Evolutionary conservation across 1,140 invertebrate genomes (phyloP).

Genomic region (Grapholita molesta): DNA sequence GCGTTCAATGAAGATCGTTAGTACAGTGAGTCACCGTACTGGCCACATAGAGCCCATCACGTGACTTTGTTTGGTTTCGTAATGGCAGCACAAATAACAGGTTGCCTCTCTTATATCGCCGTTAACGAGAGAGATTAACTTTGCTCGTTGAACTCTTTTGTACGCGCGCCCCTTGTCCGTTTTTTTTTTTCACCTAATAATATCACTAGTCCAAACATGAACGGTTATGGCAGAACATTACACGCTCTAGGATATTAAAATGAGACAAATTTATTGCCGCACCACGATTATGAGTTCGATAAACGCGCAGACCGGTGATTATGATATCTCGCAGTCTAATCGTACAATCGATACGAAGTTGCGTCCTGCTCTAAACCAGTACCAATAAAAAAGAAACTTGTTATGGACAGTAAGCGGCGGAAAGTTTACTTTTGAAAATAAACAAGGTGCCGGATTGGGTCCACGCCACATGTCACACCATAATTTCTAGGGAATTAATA

Average conservation of each 20-base stretch:
- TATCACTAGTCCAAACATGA: conserved; percentile 52
- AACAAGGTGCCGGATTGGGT: conserved; percentile 60
- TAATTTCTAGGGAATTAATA: neutral
- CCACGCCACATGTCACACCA: neutral
- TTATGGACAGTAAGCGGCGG: conserved; percentile 51
- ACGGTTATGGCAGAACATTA: conserved; percentile 56
- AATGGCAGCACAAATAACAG: conserved; percentile 52
- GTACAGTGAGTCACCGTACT: conserved; percentile 49
- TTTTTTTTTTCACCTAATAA: conserved; percentile 44
- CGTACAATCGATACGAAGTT: conserved; percentile 67
- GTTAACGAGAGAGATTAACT: conserved; percentile 45
- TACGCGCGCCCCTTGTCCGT: conserved; percentile 37
- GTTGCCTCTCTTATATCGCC: conserved; percentile 37
- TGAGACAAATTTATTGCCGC: conserved; percentile 75
- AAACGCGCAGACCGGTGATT: conserved; percentile 74
- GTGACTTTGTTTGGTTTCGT: conserved; percentile 65
- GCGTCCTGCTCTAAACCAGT: conserved; percentile 69
- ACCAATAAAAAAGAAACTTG: conserved; percentile 75
- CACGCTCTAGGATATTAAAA: conserved; percentile 73
- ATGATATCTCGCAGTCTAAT: conserved; percentile 74
- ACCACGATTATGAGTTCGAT: conserved; percentile 72
- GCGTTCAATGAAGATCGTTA: conserved; percentile 63
- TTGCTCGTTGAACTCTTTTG: conserved; percentile 64
- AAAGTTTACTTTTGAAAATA: conserved; percentile 72
- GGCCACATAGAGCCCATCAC: conserved; percentile 41